Evolutionary conservation across 1,140 invertebrate species (phyloP), one percentile per base, ranked within the genome.

Genomic region (Drosophila busckii): DNA sequence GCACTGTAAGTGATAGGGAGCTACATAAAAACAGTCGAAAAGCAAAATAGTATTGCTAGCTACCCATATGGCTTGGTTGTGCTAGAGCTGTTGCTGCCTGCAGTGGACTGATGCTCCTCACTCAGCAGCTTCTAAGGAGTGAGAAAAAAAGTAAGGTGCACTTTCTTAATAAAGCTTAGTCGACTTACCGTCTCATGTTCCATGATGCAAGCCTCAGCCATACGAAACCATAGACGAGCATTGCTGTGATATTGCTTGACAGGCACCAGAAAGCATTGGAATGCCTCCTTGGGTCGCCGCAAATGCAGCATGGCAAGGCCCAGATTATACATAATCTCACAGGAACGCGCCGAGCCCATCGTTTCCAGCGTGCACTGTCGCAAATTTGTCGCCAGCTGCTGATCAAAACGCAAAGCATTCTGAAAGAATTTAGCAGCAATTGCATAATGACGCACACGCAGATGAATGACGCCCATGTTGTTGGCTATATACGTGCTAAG

Each of bases 181-280:
- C 9, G 9, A 4, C 59, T 89, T 87, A 93, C 92, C 37, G 89
- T 83, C 89, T 93, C 93, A 55, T 93, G 89, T 28, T 90, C 89
- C 87, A 91, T 90, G 45, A 95, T 93, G 87, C 95, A 97, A 84
- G 96, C 97, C 88, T 99, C 97, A 0, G 97, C 96, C 67, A 99
- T 89, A 62, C 97, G 90, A 19, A 98, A 87, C 97, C 97, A 99
- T 2, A 98, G 89, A 37, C 95, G 89, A 1, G 96, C 94, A 89
- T 97, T 98, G 65, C 93, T 94, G 45, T 94, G 94, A 73, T 95
- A 95, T 35, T 93, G 92, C 62, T 96, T 92, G 0, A 96, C 91
- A 13, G 94, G 94, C 87, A 96, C 93, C n/a, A 94, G 92, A 4
- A 99, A 91, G 88, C 94, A 97, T 76, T 97, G 95, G 88, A 98